Evolutionary conservation across 2,888 invertebrate genomes (phyloP).

Genomic region (Ennomos erosarius): DNA sequence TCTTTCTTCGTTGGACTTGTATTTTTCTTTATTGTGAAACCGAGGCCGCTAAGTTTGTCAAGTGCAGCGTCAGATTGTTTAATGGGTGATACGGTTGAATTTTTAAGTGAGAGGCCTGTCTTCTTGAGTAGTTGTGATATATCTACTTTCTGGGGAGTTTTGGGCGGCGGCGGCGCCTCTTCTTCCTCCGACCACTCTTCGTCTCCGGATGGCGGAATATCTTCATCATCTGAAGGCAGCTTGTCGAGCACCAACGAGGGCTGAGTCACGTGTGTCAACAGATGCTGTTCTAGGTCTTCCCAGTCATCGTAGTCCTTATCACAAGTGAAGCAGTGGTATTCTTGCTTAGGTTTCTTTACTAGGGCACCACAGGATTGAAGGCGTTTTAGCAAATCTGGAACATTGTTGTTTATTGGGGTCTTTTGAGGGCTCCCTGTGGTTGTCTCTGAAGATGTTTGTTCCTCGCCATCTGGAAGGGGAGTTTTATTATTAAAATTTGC

Average conservation of each 20-base stretch:
- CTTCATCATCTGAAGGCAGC: conserved; percentile 83
- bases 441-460: conserved; percentile 49
- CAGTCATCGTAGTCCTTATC: conserved; percentile 76
- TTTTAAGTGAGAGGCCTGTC: conserved; percentile 71
- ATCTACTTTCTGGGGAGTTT: conserved; percentile 72
- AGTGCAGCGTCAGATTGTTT: conserved; percentile 64
- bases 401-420: conserved; percentile 52
- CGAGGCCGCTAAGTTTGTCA: conserved; percentile 75
- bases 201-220: conserved; percentile 68
- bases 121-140: conserved; percentile 74
- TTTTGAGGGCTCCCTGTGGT: conserved; percentile 38
- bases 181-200: conserved; percentile 80
- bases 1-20: conserved; percentile 71
- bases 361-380: conserved; percentile 71
- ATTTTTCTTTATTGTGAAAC: conserved; percentile 77
- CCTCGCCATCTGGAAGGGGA: conserved; percentile 54
- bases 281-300: conserved; percentile 79
- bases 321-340: conserved; percentile 81
- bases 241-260: conserved; percentile 79
- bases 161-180: conserved; percentile 56
- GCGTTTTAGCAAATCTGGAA: conserved; percentile 66
- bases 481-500: no score
- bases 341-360: conserved; percentile 69
- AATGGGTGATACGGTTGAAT: conserved; percentile 50
- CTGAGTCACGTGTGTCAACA: conserved; percentile 84